phyloP scores from a whole-genome alignment of 2,888 invertebrate species.

The Notocelia uddmanniana region DNA sequence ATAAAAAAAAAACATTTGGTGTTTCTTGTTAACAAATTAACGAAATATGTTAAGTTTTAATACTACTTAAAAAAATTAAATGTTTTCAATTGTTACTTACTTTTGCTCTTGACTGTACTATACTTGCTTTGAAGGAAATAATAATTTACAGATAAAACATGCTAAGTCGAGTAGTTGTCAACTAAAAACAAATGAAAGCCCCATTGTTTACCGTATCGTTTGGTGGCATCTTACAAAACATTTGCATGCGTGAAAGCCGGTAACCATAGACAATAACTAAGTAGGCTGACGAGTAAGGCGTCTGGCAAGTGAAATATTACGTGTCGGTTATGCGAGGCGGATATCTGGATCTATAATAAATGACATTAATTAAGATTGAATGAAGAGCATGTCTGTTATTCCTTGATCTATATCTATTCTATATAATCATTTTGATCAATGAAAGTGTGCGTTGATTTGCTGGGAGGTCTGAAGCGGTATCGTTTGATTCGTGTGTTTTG shows the following conservation, averaged over 20 bases:
- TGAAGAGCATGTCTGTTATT: constrained; percentile 37
- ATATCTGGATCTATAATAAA: constrained; percentile 44
- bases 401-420: constrained; percentile 43
- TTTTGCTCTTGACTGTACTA: too few species aligned
- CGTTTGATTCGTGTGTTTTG: constrained; percentile 35
- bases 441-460: constrained; percentile 32
- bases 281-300: constrained; percentile 45
- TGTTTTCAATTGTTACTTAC: too few species aligned
- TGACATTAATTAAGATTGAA: constrained; percentile 44
- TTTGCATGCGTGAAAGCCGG: constrained; percentile 56
- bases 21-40: too few species aligned
- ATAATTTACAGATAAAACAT: constrained; percentile 20
- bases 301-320: constrained; percentile 47
- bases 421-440: constrained; percentile 43
- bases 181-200: constrained; percentile 50
- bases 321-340: constrained; percentile 44
- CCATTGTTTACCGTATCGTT: constrained; percentile 55
- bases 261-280: constrained; percentile 55
- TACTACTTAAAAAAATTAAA: too few species aligned
- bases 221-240: constrained; percentile 50
- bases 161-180: constrained; percentile 29
- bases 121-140: constrained; percentile 12
- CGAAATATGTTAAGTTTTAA: too few species aligned
- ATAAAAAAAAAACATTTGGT: too few species aligned
- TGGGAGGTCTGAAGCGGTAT: constrained; percentile 26